Percentiles rank a stretch among this genome's conserved stretches.
Conservation (phyloP, 2,797 vertebrate genomes). For the Knipowitschia caucasica region DNA sequence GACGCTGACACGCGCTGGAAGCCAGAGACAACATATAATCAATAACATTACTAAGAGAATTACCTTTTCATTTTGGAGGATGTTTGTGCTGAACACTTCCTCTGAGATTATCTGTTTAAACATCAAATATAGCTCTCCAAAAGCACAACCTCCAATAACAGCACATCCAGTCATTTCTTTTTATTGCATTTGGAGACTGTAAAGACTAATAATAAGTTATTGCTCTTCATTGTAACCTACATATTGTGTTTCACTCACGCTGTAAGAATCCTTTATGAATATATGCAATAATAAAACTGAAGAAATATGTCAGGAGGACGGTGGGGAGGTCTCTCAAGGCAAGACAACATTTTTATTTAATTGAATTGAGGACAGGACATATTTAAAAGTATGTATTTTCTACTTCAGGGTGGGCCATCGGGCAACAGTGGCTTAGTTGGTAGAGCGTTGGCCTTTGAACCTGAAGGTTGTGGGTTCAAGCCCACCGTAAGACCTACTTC, state of each 20-base stretch:
- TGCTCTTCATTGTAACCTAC: background rate
- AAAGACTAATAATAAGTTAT: conserved; percentile 2
- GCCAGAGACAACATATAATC: background rate
- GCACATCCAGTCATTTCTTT: conserved; percentile 19
- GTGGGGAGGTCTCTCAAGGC: background rate
- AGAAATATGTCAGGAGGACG: background rate
- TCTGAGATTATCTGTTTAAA: conserved; percentile 20
- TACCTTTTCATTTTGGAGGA: conserved; percentile 1
- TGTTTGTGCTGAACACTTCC: conserved; percentile 25
- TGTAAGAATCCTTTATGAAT: background rate
- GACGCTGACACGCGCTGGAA: conserved; percentile 7
- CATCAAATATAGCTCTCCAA: conserved; percentile 28
- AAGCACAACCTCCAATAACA: conserved; percentile 9
- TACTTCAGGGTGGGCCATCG: background rate
- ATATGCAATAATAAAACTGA: background rate
- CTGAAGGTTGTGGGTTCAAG: background rate
- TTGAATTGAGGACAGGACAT: too few relatives aligned
- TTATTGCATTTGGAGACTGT: conserved; percentile 18
- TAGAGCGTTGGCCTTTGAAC: background rate
- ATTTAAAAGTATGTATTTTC: background rate
- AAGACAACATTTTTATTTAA: too few relatives aligned
- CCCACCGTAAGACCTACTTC: too few relatives aligned
- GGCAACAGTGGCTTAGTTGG: background rate
- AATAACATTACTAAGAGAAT: background rate
- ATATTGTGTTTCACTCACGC: background rate